Base-by-base conservation (phyloP, 2,888 invertebrate species). In the Eugnorisma glareosa region DNA sequence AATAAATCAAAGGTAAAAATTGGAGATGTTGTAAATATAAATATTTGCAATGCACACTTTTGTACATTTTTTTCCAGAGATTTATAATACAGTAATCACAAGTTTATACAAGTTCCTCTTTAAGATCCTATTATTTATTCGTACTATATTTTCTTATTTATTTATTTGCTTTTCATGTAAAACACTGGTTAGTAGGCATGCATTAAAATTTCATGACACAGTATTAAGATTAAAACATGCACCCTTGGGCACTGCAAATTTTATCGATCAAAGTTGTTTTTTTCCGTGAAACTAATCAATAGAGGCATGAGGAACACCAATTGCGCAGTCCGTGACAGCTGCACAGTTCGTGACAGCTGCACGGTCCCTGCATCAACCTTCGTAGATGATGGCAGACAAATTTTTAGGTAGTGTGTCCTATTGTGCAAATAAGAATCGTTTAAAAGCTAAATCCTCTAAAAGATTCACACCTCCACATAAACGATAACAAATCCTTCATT, bases 401-500 rank as follows among this genome's bases (percentile, higher is more conserved):
- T 54, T 28, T 21, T 31, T 24, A 45, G 11, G 2, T 28, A 57
- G n/a, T 24, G 4, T 21, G 7, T 67, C n/a, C 51, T 35, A 48
- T 37, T 2, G 21, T 24, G 2, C 8, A 37, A 45, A 43, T 3
- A 51, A 57, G n/a, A 43, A 13, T 5, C 15, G 21, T 35, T 15
- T 28, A 2, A n/a, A 45, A 37, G 13, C 5, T 59, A 59, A 45
- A 18, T 1, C 7, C 7, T 21, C 4, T 0, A 31, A 59, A 78
- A 82, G 31, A 54, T 61, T 31, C 18, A n/a, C 21, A n/a, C 28
- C 11, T 66, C n/a, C 2, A 66, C n/a, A n/a, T 51, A 28, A 72
- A 43, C 57, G 79, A 18, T 24, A 51, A 54, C 66, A 73, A 79
- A 80, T 73, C 74, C 69, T 70, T 37, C 48, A 79, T 75, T 81